Percentiles rank a stretch among this genome's conserved stretches.
Evolutionary conservation across 2,888 invertebrate species (phyloP).

Genomic region (Cheilosia variabilis): DNA sequence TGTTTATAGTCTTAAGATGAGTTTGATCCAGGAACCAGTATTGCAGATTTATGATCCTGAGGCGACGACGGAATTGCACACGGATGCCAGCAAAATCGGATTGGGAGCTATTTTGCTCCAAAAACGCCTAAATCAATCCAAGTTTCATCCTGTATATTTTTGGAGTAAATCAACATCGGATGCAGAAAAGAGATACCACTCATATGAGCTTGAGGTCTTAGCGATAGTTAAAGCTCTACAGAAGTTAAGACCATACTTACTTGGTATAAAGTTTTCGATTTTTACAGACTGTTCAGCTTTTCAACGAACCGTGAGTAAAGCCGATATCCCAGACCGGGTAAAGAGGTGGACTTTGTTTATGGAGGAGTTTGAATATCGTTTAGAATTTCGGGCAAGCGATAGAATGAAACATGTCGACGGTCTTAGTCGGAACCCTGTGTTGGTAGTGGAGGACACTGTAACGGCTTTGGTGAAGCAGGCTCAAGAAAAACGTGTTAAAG

Average conservation of each 20-base stretch:
- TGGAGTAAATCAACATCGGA: not conserved
- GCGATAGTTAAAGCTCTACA: not conserved
- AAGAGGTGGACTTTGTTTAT: not conserved
- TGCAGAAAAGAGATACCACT: not conserved
- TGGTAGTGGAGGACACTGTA: not conserved
- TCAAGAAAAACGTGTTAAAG: not conserved
- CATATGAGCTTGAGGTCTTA: not conserved
- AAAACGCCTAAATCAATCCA: not conserved
- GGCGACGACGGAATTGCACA: not conserved
- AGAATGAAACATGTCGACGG: not conserved
- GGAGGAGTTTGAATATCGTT: not conserved
- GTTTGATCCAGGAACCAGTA: not conserved
- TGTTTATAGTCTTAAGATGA: too few relatives aligned
- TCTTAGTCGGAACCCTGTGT: not conserved
- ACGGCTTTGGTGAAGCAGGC: not conserved
- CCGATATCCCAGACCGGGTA: not conserved
- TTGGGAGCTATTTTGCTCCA: not conserved
- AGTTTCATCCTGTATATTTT: not conserved
- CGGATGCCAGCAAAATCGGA: conserved; percentile 8
- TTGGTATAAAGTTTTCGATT: not conserved
- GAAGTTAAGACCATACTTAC: not conserved
- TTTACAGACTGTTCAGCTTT: not conserved
- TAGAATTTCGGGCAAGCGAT: not conserved
- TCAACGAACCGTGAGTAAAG: not conserved
- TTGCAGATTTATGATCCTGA: not conserved